phyloP scores from a whole-genome alignment of 2,797 vertebrate species.

The Danio kyathit region DNA sequence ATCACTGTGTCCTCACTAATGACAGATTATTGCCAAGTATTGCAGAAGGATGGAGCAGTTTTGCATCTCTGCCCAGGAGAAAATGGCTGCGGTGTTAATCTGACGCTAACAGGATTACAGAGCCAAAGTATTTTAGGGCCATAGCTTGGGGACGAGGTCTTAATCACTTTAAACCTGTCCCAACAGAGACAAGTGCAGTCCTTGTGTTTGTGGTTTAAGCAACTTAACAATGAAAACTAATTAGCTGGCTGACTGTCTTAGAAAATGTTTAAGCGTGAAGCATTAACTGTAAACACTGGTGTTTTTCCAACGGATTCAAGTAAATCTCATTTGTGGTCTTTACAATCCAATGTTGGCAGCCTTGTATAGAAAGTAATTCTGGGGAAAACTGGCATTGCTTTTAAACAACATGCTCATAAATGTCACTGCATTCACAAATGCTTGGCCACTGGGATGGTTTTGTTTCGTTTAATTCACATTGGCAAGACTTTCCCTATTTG shows the following conservation, averaged over 20 bases:
- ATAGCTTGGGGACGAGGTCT: constrained; percentile 27
- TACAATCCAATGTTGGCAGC: not conserved
- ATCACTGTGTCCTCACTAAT: too few species aligned
- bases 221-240: constrained; percentile 17
- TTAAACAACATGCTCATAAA: constrained; percentile 41
- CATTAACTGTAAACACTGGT: not conserved
- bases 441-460: constrained; percentile 34
- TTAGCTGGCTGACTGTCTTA: not conserved
- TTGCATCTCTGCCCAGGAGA: constrained; percentile 16
- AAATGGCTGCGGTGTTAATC: constrained; percentile 41
- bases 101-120: constrained; percentile 43
- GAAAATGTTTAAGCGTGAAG: not conserved
- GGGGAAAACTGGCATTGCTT: constrained; percentile 9
- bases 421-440: constrained; percentile 30
- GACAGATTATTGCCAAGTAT: not conserved
- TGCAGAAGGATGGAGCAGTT: not conserved
- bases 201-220: constrained; percentile 9
- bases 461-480: constrained; percentile 13
- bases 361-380: constrained; percentile 8
- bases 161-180: constrained; percentile 30
- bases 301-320: not conserved
- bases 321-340: constrained; percentile 8
- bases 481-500: constrained; percentile 13
- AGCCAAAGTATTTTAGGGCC: constrained; percentile 28
- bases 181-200: constrained; percentile 1